Evolutionary conservation across 2,113 vertebrate species (phyloP).

Genomic region (Echinops telfairi): DNA sequence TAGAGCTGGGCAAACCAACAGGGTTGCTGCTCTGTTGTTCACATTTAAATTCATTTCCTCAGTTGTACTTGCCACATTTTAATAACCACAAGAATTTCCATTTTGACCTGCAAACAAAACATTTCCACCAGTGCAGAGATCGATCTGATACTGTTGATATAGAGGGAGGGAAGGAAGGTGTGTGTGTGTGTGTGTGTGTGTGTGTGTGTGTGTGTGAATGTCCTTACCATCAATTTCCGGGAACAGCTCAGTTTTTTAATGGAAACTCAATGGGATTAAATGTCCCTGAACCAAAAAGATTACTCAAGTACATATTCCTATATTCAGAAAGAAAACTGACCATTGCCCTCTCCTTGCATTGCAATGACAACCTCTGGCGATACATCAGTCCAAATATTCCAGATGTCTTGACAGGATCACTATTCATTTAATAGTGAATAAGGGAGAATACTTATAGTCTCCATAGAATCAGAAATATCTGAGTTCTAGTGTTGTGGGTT

Average conservation of each 20-base stretch:
- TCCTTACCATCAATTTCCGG: neutral
- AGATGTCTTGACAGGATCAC: neutral
- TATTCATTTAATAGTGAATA: neutral
- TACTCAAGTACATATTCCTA: neutral
- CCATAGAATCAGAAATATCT: neutral
- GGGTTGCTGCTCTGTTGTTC: neutral
- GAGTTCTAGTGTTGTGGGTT: neutral
- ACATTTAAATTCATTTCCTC: neutral
- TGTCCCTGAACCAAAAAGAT: neutral
- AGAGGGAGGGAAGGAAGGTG: neutral
- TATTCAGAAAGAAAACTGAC: constrained; percentile 45
- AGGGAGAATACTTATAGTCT: neutral
- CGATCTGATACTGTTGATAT: neutral
- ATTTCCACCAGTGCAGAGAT: neutral
- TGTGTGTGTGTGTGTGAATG: accelerated
- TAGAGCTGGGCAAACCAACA: neutral
- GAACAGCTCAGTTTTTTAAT: neutral
- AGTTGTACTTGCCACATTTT: neutral
- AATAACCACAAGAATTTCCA: neutral
- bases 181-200: neutral
- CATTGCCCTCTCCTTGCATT: neutral
- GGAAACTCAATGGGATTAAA: neutral
- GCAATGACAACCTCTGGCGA: neutral
- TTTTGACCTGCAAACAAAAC: neutral
- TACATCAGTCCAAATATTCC: neutral